Conservation (phyloP, 1,140 invertebrate genomes). For the Microplitis mediator region DNA sequence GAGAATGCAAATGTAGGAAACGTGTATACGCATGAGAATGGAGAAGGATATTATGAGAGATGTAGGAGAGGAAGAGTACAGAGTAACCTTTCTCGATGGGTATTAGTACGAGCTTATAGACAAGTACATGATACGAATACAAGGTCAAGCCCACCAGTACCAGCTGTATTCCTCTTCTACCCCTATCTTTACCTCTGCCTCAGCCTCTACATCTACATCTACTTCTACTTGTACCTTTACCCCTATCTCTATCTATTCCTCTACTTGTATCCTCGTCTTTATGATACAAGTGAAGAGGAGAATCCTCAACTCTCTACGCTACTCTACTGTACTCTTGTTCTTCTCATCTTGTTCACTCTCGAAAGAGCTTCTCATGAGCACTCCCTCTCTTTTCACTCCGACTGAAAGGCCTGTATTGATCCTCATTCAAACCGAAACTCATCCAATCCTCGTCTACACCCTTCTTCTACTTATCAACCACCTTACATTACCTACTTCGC, state of each 20-base stretch:
- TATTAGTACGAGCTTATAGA: background rate
- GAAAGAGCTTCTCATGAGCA: background rate
- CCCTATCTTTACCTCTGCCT: background rate
- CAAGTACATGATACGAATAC: background rate
- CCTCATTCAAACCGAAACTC: conserved; percentile 18
- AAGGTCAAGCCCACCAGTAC: background rate
- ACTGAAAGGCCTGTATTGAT: conserved; percentile 21
- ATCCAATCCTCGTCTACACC: conserved; percentile 12
- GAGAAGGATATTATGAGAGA: background rate
- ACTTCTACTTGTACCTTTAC: background rate
- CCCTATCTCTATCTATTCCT: background rate
- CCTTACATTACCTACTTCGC: background rate
- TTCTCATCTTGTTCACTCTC: background rate
- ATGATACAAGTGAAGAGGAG: background rate
- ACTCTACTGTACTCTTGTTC: no score
- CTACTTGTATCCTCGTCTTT: no score
- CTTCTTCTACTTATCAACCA: background rate
- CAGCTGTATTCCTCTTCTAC: background rate
- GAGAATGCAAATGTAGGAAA: background rate
- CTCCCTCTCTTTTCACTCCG: background rate
- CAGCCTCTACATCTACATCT: no score
- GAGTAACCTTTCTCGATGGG: background rate
- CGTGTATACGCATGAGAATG: background rate
- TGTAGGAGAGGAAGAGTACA: background rate
- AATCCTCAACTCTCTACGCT: no score